These are phyloP conservation scores for Brachyistius frenatus DNA, from an alignment of 2,113 vertebrate species.

Conservation along the genomic window DNA sequence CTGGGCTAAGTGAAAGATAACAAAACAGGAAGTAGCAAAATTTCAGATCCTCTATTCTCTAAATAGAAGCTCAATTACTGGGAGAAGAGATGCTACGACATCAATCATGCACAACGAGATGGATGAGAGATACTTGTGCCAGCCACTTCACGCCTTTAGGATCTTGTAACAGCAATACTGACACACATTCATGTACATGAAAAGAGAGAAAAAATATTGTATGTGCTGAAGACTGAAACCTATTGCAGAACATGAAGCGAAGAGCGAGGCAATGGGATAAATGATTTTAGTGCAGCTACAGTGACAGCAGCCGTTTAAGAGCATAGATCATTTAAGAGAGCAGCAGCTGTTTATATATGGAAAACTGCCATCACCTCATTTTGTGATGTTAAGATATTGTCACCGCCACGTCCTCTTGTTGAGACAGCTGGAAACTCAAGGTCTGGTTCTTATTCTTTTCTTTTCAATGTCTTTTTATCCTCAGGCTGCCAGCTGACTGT, in stretches of 20 bases:
- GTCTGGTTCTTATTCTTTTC: constrained; percentile 66
- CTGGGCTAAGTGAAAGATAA: constrained; percentile 49
- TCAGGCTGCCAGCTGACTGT: constrained; percentile 83
- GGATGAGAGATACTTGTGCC: constrained; percentile 31
- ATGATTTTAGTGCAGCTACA: constrained; percentile 13
- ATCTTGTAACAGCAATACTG: constrained; percentile 3
- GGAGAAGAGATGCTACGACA: constrained; percentile 40
- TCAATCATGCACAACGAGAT: constrained; percentile 62
- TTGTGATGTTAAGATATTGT: constrained; percentile 40
- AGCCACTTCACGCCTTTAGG: constrained; percentile 6
- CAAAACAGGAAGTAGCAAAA: constrained; percentile 48
- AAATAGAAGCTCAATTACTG: constrained; percentile 64
- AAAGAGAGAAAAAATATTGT: constrained; percentile 2
- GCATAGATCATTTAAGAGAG: constrained; percentile 8
- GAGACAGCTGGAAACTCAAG: constrained; percentile 81
- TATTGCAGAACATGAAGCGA: constrained; percentile 5
- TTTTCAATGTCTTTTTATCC: constrained; percentile 33
- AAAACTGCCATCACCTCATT: constrained; percentile 21
- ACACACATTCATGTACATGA: not conserved
- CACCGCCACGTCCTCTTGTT: constrained; percentile 54
- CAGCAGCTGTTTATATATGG: constrained; percentile 11
- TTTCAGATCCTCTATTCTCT: constrained; percentile 58
- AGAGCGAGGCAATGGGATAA: constrained; percentile 4
- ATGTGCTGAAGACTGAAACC: not conserved
- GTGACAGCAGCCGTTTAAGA: constrained; percentile 14